Evolutionary conservation across 2,797 vertebrate genomes (phyloP), one percentile per base, ranked within the genome.

Genomic region (Hyperoplus immaculatus): DNA sequence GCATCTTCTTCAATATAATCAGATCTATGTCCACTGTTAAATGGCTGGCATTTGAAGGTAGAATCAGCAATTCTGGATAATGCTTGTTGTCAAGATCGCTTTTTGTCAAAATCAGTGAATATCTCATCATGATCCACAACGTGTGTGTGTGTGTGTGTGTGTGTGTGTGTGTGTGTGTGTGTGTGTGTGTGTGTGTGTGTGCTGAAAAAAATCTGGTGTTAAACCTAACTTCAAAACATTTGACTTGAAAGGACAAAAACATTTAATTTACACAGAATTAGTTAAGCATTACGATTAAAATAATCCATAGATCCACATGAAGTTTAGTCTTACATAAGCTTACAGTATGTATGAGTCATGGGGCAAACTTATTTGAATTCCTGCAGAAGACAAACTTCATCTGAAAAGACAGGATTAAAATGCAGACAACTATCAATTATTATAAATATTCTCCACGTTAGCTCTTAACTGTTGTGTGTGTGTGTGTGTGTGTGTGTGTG

Each of bases 331-430:
- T 8, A 42, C 14, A 41, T 8, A 15, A 29, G n/a, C 43, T 21
- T 49, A 12, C 2, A 60, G 14, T 63, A 36, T 14, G 4, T 39
- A 38, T 5, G 9, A 41, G 8, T 62, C 36, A 68, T 14, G 9
- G 39, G 8, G 39, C 12, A 61, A 67, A 75, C 2, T 4, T 9
- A 9, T 41, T 43, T 50, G 58, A 45, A 45, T 4, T 11, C 14
- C 21, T 4, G 38, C 55, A 59, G 36, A 59, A 45, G 18, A 16
- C 16, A 39, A 55, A 46, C 4, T 41, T 53, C 3, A 16, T 41
- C 18, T 65, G 36, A 68, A 49, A 41, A 61, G 64, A 65, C 53
- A 41, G 49, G 21, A 36, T 59, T 11, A 61, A 29, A 55, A 1
- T 46, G 9, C 55, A 38, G 29, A 21, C 13, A 5, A 16, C 50